phyloP scores from a whole-genome alignment of 2,113 vertebrate species.

The Paradoxurus hermaphroditus region DNA sequence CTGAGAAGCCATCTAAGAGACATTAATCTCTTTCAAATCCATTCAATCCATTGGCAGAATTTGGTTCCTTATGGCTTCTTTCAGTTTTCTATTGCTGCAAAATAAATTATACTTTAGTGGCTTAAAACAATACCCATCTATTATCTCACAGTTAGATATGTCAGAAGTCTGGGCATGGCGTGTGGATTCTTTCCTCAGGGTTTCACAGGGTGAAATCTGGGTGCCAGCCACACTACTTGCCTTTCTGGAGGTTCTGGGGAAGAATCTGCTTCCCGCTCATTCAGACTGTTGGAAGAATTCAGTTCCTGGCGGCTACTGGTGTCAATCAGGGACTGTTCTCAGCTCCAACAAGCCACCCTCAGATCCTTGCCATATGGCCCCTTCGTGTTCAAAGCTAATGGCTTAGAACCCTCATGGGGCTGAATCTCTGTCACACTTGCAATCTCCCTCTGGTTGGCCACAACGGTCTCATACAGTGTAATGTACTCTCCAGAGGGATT shows the following conservation, averaged over 20 bases:
- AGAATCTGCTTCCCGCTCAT: rapidly evolving
- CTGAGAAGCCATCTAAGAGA: not conserved
- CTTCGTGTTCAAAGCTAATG: not conserved
- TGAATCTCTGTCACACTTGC: not conserved
- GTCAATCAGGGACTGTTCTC: not conserved
- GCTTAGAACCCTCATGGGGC: not conserved
- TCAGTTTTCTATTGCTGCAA: not conserved
- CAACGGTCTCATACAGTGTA: not conserved
- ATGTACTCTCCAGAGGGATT: not conserved
- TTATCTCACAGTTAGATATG: not conserved
- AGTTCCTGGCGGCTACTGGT: not conserved
- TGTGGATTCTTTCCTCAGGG: not conserved
- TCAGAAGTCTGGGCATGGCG: not conserved
- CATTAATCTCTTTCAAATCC: not conserved
- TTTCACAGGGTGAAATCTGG: not conserved
- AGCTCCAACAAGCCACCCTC: not conserved
- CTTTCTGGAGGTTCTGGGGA: not conserved
- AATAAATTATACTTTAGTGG: not conserved
- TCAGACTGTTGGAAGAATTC: not conserved
- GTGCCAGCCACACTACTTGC: not conserved
- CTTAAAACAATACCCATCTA: not conserved
- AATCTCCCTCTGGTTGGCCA: not conserved
- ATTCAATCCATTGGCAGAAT: not conserved
- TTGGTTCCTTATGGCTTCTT: not conserved
- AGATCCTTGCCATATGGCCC: not conserved